Evolutionary conservation across 2,888 invertebrate species (phyloP).

Genomic region (Merodon equestris): DNA sequence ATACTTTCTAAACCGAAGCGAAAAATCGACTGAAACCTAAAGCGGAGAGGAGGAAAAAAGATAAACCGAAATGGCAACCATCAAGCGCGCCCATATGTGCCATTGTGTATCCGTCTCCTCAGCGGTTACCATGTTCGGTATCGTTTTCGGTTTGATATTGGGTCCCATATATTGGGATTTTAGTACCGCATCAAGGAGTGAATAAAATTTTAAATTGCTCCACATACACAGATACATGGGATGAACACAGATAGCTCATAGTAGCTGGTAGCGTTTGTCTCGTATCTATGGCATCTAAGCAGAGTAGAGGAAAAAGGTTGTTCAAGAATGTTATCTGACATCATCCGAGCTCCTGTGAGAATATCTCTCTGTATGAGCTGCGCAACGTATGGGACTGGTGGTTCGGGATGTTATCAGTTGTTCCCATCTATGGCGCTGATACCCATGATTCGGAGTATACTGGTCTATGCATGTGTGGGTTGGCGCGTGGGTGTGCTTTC

Average conservation of each 20-base stretch:
- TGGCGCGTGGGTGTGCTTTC: constrained; percentile 29
- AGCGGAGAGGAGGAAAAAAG: constrained; percentile 9
- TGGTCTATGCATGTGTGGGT: constrained; percentile 11
- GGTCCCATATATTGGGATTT: constrained; percentile 63
- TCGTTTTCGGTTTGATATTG: constrained; percentile 68
- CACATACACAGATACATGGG: constrained; percentile 49
- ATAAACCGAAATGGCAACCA: constrained; percentile 65
- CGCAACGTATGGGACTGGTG: constrained; percentile 11
- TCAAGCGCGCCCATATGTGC: constrained; percentile 51
- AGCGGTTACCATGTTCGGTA: constrained; percentile 67
- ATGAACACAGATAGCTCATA: constrained; percentile 39
- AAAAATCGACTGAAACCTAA: constrained; percentile 4
- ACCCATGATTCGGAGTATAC: constrained; percentile 1
- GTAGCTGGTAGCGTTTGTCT: not conserved
- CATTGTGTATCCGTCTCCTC: constrained; percentile 33
- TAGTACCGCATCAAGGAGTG: constrained; percentile 67
- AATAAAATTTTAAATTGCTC: constrained; percentile 68
- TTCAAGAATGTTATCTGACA: constrained; percentile 37
- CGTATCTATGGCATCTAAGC: constrained; percentile 13
- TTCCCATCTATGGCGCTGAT: constrained; percentile 54
- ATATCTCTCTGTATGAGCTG: constrained; percentile 19
- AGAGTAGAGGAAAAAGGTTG: constrained; percentile 9
- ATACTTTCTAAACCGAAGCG: constrained; percentile 42
- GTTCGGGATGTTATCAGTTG: constrained; percentile 53
- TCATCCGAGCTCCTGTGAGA: constrained; percentile 34